Evolutionary conservation across 2,888 invertebrate genomes (phyloP), one percentile per base, ranked within the genome.

Genomic region (Lysandra coridon): DNA sequence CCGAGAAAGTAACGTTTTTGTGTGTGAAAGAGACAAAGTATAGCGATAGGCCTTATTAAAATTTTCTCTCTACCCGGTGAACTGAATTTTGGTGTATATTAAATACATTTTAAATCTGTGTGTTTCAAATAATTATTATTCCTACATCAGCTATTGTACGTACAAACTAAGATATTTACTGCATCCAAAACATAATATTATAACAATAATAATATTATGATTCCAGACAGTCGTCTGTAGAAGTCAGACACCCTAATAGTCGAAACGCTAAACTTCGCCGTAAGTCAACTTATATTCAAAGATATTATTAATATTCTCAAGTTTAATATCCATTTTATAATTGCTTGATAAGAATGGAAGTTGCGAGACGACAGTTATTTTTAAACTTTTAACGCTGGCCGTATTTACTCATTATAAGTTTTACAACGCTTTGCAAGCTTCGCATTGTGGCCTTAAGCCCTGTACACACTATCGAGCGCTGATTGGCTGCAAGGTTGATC

Each of bases 311-410:
- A 64, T 44, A 44, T 64, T 40, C 60, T 30, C 6, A 78, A 30
- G 78, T 78, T 30, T 44, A 40, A 14, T 64, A 78, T 62, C 78
- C 78, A 40, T 78, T 78, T 33, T 78, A 78, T 64, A 64, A 69
- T 53, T 49, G 37, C 69, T 73, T 53, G 49, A 69, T n/a, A 73
- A 73, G n/a, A 73, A 73, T n/a, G 17, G 4, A 40, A 40, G 37
- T 73, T 40, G 17, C 40, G 40, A 40, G 73, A 40, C 73, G 73
- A 73, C 73, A 40, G 73, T 73, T 73, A 73, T 73, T 40, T 73
- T 40, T 73, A 40, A 73, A 73, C 73, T 73, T 40, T 14, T 37
- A 73, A 73, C 33, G 40, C 73, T 73, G 37, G 40, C 7, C 40
- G 37, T 40, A 73, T 73, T 64, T 40, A 73, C 40, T 73, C 73